Base-by-base conservation (phyloP, 2,113 vertebrate species). In the Catharus bicknelli region DNA sequence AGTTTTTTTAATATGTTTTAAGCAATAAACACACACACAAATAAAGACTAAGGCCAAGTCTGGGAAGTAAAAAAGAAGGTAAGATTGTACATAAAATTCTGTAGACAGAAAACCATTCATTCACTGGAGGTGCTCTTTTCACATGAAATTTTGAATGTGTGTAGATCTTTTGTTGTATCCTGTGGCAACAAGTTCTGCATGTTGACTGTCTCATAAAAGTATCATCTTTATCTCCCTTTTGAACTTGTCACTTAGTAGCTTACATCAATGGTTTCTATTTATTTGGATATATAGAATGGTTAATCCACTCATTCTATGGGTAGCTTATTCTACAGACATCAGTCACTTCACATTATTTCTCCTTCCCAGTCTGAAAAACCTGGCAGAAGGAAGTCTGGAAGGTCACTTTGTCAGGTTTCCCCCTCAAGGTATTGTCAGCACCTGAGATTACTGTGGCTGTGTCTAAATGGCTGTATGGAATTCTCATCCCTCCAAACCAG, bases 111-210 rank as follows among this genome's bases (percentile, higher is more conserved):
- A 79, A 90, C 20, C 25, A 75, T 62, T 75, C 17, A 62, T 62
- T 88, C 22, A 74, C n/a, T 15, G 8, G 16, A 80, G 21, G 32
- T 23, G 20, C 17, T 74, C 45, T 66, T 88, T 77, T 36, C 25
- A 86, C 2, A 8, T 11, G 13, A 16, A 61, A 22, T 27, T 67
- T 50, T 5, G 5, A 54, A 59, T 4, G 3, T 1, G 1, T 21
- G 8, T 17, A 42, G 16, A 68, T 55, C 55, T 91, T 63, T 50
- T 36, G 3, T 57, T 11, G 3, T 14, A 16, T 58, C 17, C 36
- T 57, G 11, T 20, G 5, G 51, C 51, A 83, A 40, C 14, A 88
- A 51, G 16, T 38, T 76, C 63, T 66, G 36, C 30, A 43, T 4
- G 16, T 1, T 42, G 17, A 53, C 16, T 53, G 27, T 9, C 7